Conservation (phyloP, 2,888 invertebrate species). For the Diplolepis rosae region DNA sequence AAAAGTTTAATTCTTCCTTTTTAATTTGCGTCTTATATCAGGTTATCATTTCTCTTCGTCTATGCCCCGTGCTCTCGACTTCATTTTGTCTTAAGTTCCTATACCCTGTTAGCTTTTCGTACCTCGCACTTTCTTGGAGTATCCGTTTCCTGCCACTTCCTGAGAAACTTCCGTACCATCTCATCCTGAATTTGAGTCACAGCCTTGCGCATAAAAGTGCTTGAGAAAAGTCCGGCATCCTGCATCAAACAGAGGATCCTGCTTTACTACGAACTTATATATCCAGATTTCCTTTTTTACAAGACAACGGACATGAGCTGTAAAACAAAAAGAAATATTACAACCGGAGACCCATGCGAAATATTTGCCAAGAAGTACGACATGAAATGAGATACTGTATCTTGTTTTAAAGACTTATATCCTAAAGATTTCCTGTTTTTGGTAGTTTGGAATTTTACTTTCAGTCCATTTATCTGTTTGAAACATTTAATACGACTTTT, state of each 20-base stretch:
- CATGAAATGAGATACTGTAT: slow-evolving; percentile 12
- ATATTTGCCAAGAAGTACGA: slow-evolving; percentile 11
- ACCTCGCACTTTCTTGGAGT: slow-evolving; percentile 29
- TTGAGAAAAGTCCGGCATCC: slow-evolving; percentile 32
- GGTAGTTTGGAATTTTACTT: slow-evolving; percentile 3
- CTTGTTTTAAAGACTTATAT: not conserved
- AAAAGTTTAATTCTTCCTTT: not conserved
- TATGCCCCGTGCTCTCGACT: not conserved
- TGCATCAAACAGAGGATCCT: slow-evolving; percentile 24
- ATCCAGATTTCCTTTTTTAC: not conserved
- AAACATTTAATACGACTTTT: too few species aligned
- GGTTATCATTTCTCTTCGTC: not conserved
- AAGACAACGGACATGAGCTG: slow-evolving; percentile 3
- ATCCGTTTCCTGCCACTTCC: slow-evolving; percentile 26
- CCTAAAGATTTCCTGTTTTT: not conserved
- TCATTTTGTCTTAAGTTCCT: not conserved
- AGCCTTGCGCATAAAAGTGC: slow-evolving; percentile 34
- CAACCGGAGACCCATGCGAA: slow-evolving; percentile 4
- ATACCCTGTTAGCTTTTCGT: slow-evolving; percentile 7
- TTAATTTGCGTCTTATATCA: not conserved
- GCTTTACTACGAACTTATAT: slow-evolving; percentile 3
- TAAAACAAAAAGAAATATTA: slow-evolving; percentile 18
- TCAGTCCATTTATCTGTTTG: too few species aligned
- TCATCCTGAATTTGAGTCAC: slow-evolving; percentile 28
- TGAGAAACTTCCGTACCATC: slow-evolving; percentile 3